Base-by-base conservation (phyloP, 2,113 vertebrate genomes). In the Lophius piscatorius region DNA sequence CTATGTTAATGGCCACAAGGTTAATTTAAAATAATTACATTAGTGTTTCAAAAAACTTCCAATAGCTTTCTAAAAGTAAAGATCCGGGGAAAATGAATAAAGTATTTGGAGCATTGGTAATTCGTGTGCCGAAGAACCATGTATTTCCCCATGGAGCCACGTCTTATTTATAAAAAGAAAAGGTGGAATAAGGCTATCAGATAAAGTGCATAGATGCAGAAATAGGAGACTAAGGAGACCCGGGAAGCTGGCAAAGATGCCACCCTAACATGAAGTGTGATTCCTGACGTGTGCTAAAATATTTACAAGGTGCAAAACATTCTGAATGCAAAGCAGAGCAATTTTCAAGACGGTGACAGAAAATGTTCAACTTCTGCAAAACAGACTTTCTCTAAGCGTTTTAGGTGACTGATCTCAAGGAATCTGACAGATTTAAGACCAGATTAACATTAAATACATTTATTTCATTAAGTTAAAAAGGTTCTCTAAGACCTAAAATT, bases 251-350 rank as follows among this genome's bases (percentile, higher is more conserved):
- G 3, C 34, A 51, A 24, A 66, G 67, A 70, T 63, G 40, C 52
- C 34, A 58, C 63, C 51, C 44, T 51, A 66, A 76, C 40, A 62
- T 49, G n/a, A 78, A 79, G 47, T 51, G 66, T n/a, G 14, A 34
- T 56, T 80, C 70, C 38, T 83, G 72, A 83, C 79, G 63, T 63
- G 52, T 63, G 55, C 47, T 72, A 57, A 81, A 80, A 78, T 71
- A 73, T 87, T 81, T 79, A 76, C 58, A 56, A 9, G 59, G 28
- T 33, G 38, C 8, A 39, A 31, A 26, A 9, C 11, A 59, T n/a
- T n/a, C 18, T 24, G 80, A 63, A 41, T 60, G 65, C 44, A 49
- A 50, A 39, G 38, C 34, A 36, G 45, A 61, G 22, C 3, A 31
- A 7, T 31, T 4, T 10, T 31, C 8, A 3, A 5, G 9, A 9